Evolutionary conservation across 2,888 invertebrate species (phyloP).

Genomic region (Dynastes tityus): DNA sequence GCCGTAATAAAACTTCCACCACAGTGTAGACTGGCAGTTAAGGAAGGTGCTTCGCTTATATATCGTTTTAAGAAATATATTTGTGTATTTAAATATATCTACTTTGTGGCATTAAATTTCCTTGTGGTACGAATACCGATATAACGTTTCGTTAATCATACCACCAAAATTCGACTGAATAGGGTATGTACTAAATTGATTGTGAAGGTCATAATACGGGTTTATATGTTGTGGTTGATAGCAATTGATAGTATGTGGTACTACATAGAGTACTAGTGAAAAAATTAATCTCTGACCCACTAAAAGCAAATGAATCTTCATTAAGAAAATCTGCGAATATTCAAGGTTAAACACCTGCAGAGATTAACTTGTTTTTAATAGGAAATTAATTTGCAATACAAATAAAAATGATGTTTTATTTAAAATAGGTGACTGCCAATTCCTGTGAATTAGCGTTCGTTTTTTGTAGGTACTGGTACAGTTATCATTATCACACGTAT

Average conservation of each 20-base stretch:
- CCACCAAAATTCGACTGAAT: too few relatives aligned
- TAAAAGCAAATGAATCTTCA: neutral
- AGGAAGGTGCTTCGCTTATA: neutral
- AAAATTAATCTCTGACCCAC: neutral
- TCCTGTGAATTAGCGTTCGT: too few relatives aligned
- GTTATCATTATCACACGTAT: too few relatives aligned
- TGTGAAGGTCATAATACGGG: too few relatives aligned
- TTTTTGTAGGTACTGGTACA: too few relatives aligned
- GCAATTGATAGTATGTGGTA: too few relatives aligned
- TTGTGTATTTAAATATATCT: neutral
- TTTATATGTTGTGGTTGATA: too few relatives aligned
- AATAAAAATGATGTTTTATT: neutral
- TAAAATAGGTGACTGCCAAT: too few relatives aligned
- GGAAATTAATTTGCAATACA: conserved; percentile 1
- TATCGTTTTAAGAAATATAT: neutral
- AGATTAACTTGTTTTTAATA: neutral
- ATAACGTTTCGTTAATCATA: too few relatives aligned
- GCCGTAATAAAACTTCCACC: too few relatives aligned
- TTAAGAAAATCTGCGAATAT: neutral
- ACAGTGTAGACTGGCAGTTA: neutral
- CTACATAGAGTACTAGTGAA: too few relatives aligned
- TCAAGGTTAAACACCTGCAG: conserved; percentile 10
- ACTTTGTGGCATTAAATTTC: conserved; percentile 15
- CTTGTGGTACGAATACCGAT: neutral
- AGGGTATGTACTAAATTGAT: too few relatives aligned